phyloP scores from a whole-genome alignment of 1,140 invertebrate species.

The Paralvinella palmiformis region DNA sequence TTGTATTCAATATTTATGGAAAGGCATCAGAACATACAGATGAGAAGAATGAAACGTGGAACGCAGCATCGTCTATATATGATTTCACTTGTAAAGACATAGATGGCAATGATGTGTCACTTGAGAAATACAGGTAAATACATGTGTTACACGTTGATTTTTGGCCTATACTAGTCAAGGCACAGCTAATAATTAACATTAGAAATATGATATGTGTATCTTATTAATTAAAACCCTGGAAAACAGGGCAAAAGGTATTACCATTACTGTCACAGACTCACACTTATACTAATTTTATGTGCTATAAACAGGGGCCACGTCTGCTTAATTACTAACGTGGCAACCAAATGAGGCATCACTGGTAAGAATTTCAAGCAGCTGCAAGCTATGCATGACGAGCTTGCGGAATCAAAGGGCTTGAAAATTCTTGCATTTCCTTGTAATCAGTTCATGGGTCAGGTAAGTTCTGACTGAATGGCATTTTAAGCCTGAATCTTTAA shows the following conservation, averaged over 20 bases:
- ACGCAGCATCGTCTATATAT: slow-evolving; percentile 46
- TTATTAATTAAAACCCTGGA: too few relatives aligned
- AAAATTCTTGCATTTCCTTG: slow-evolving; percentile 49
- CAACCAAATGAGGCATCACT: slow-evolving; percentile 50
- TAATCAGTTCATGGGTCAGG: slow-evolving; percentile 51
- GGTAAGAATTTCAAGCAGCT: slow-evolving; percentile 50
- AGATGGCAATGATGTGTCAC: slow-evolving; percentile 50
- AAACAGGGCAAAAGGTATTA: too few relatives aligned
- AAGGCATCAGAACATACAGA: too few relatives aligned
- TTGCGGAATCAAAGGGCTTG: slow-evolving; percentile 46
- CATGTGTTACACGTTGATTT: too few relatives aligned
- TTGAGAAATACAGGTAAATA: slow-evolving; percentile 54
- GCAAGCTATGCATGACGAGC: slow-evolving; percentile 43
- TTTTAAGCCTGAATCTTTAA: too few relatives aligned
- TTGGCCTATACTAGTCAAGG: too few relatives aligned
- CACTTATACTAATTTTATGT: too few relatives aligned
- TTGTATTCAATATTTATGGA: too few relatives aligned
- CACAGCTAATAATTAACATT: too few relatives aligned
- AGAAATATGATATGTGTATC: too few relatives aligned
- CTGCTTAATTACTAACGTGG: slow-evolving; percentile 47
- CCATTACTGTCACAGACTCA: too few relatives aligned
- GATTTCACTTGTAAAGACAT: slow-evolving; percentile 52
- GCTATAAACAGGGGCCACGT: slow-evolving; percentile 49
- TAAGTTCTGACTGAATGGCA: too few relatives aligned
- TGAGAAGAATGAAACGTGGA: slow-evolving; percentile 6